Percentiles rank a stretch among this genome's conserved stretches.
phyloP scores from a whole-genome alignment of 2,797 vertebrate species.

The Darevskia mixta region DNA sequence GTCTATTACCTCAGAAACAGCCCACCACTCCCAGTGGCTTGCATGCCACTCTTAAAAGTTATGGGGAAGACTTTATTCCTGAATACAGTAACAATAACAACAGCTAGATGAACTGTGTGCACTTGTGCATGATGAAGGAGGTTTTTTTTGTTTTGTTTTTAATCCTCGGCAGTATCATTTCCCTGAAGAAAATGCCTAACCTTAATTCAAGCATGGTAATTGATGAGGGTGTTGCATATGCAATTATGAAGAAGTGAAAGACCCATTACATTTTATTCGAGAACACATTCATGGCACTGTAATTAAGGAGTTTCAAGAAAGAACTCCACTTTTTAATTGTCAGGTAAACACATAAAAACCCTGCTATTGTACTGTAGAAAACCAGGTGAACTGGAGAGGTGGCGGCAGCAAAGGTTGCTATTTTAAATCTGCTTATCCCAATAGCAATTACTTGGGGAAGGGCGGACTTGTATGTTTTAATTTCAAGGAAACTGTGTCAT shows the following conservation, averaged over 20 bases:
- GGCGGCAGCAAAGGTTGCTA: neutral
- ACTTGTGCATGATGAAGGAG: neutral
- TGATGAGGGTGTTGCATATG: neutral
- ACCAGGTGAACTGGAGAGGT: neutral
- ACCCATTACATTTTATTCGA: constrained; percentile 25
- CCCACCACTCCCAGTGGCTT: neutral
- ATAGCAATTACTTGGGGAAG: neutral
- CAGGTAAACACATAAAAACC: constrained; percentile 36
- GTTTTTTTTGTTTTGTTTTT: no score
- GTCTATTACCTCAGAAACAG: no score
- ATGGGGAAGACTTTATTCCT: no score
- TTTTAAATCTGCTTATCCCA: neutral
- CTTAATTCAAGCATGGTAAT: neutral
- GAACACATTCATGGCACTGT: neutral
- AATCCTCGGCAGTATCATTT: neutral
- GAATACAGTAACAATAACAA: neutral
- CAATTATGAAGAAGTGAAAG: constrained; percentile 30
- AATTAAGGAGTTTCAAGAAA: constrained; percentile 44
- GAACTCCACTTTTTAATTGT: constrained; percentile 18
- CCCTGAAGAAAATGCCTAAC: neutral
- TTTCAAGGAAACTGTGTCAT: constrained; percentile 17
- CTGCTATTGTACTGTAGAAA: constrained; percentile 13
- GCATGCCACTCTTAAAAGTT: neutral
- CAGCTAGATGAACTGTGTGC: no score
- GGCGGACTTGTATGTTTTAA: neutral